A percentile compares a stretch with the other conserved stretches of the same genome.
phyloP scores from a whole-genome alignment of 2,888 invertebrate genomes.

The Dasypogon diadema region DNA sequence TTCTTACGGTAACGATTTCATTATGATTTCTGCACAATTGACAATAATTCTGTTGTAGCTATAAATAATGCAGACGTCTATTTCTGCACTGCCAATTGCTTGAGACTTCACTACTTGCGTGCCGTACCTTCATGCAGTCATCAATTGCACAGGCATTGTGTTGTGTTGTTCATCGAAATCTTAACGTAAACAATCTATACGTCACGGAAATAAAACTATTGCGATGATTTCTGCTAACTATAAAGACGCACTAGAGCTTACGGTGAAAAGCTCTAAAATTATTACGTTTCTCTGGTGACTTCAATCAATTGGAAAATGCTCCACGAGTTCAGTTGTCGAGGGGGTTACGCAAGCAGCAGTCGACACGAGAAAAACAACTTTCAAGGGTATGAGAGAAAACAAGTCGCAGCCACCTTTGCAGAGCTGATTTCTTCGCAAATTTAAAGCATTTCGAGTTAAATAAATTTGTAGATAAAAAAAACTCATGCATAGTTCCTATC shows the following conservation, averaged over 20 bases:
- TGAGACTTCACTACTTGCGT: neutral
- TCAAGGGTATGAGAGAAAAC: neutral
- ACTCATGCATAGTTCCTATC: too few relatives aligned
- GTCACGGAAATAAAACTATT: too few relatives aligned
- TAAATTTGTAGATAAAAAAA: too few relatives aligned
- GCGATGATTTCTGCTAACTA: too few relatives aligned
- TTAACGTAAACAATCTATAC: too few relatives aligned
- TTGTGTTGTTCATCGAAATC: too few relatives aligned
- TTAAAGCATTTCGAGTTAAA: too few relatives aligned
- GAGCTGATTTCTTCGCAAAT: neutral
- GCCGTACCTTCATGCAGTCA: neutral
- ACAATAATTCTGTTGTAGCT: neutral
- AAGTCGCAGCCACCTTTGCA: neutral
- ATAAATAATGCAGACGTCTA: conserved; percentile 2
- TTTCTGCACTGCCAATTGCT: neutral
- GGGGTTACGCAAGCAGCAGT: neutral
- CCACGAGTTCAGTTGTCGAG: too few relatives aligned
- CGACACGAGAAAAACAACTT: neutral
- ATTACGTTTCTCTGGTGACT: too few relatives aligned
- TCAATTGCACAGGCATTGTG: too few relatives aligned
- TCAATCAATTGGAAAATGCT: neutral
- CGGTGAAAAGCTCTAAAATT: too few relatives aligned
- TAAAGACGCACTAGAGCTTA: too few relatives aligned
- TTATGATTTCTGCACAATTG: conserved; percentile 6
- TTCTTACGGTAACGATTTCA: neutral